A percentile compares a stretch with the other conserved stretches of the same genome.
Conservation (phyloP, 2,797 vertebrate species). For the Lacerta viridis region DNA sequence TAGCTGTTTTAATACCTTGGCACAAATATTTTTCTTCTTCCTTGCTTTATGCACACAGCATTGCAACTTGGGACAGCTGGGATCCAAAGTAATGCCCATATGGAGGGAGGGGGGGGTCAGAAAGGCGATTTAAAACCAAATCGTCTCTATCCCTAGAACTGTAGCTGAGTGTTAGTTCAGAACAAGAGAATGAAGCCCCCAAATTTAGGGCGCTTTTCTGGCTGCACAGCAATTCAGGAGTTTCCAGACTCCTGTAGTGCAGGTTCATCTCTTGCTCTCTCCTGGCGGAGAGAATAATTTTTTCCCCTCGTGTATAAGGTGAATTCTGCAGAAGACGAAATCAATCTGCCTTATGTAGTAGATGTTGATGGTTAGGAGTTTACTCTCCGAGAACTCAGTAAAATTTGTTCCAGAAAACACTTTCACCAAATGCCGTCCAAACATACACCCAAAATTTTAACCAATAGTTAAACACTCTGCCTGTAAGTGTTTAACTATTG, state of each 20-base stretch:
- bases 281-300: background rate
- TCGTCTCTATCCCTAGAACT: background rate
- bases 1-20: conserved; percentile 59
- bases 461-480: background rate
- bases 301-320: too few species aligned
- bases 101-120: background rate
- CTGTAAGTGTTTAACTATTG: too few species aligned
- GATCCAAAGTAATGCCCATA: background rate
- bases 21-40: conserved; percentile 45
- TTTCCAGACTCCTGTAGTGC: background rate
- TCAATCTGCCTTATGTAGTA: background rate
- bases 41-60: background rate
- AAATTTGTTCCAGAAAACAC: background rate
- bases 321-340: background rate
- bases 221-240: background rate
- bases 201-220: background rate
- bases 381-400: background rate
- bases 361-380: background rate
- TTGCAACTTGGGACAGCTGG: background rate
- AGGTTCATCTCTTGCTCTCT: background rate
- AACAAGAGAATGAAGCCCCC: background rate
- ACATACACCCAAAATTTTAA: background rate
- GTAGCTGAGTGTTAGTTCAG: background rate
- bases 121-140: background rate
- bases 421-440: background rate